These are phyloP conservation scores for Gymnorhina tibicen DNA, from an alignment of 2,113 vertebrate species.

Conservation along the genomic window DNA sequence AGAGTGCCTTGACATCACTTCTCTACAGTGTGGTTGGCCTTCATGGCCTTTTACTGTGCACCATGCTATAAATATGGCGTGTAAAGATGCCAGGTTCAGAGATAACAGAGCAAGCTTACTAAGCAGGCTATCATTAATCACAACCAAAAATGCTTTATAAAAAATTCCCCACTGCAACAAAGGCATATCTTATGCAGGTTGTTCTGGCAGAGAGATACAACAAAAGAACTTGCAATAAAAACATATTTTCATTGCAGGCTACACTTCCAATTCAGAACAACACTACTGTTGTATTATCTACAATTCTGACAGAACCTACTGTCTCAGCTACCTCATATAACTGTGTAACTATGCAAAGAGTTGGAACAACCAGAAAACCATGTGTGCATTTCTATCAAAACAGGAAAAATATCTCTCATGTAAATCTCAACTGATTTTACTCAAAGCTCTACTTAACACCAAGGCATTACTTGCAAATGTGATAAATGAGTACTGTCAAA, in stretches of 20 bases:
- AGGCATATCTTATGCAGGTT: not conserved
- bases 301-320: not conserved
- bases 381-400: not conserved
- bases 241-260: not conserved
- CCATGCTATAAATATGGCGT: fast-evolving
- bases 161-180: not conserved
- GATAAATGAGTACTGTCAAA: not conserved
- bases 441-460: not conserved
- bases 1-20: not conserved
- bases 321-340: not conserved
- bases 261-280: not conserved
- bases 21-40: not conserved
- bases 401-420: not conserved
- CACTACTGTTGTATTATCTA: not conserved
- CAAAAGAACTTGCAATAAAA: not conserved
- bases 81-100: not conserved
- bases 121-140: not conserved
- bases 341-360: not conserved
- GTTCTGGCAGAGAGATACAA: not conserved
- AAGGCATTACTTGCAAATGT: not conserved
- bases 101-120: not conserved
- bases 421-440: not conserved
- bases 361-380: not conserved
- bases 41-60: not conserved
- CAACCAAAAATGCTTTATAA: not conserved